phyloP scores from a whole-genome alignment of 2,113 vertebrate species.

The Crotophaga sulcirostris region DNA sequence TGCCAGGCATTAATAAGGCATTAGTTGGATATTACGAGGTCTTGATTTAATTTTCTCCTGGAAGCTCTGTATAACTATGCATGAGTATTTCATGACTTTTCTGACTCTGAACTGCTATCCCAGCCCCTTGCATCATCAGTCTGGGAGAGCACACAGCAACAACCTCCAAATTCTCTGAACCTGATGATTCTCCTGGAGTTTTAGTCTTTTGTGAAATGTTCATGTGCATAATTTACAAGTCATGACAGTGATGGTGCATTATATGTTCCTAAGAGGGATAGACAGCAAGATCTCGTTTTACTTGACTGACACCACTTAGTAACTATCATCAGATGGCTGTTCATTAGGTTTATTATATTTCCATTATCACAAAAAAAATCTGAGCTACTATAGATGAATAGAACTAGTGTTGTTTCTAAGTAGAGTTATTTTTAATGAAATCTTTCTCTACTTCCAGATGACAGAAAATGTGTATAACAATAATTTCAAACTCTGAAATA shows the following conservation, averaged over 20 bases:
- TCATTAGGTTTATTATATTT: background rate
- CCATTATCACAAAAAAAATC: background rate
- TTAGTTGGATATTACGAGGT: background rate
- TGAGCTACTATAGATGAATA: background rate
- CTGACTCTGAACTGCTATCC: background rate
- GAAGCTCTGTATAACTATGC: background rate
- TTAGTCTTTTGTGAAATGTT: background rate
- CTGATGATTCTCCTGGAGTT: background rate
- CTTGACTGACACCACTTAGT: background rate
- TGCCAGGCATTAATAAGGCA: conserved; percentile 35
- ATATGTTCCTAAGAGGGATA: background rate
- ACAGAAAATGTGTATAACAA: background rate
- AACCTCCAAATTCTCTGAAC: background rate
- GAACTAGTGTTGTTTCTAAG: background rate
- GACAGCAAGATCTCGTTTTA: background rate
- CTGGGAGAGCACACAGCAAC: background rate
- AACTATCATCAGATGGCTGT: background rate
- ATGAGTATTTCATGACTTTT: background rate
- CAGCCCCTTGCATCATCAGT: background rate
- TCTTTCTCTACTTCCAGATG: background rate
- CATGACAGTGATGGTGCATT: background rate
- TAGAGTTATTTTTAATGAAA: background rate
- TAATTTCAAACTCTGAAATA: background rate
- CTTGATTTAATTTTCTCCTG: conserved; percentile 26
- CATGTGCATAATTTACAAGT: background rate